A percentile compares a stretch with the other conserved stretches of the same genome.
Conservation (phyloP, 2,797 vertebrate species). For the Geotrypetes seraphini region DNA sequence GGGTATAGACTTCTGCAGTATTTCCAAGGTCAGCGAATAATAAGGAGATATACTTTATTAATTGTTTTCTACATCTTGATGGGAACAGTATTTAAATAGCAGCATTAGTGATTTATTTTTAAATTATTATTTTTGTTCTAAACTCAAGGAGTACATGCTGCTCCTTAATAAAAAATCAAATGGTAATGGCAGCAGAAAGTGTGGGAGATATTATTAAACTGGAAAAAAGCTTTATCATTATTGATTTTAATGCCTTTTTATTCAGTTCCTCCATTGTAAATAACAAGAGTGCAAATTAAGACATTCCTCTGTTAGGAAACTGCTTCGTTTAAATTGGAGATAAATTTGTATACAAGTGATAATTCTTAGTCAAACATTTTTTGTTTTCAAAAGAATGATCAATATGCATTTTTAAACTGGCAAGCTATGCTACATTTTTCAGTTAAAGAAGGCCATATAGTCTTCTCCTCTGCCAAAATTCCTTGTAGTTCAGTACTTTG, state of each 20-base stretch:
- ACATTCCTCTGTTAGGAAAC: conserved; percentile 6
- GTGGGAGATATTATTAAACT: conserved; percentile 22
- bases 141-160: conserved; percentile 13
- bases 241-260: conserved; percentile 22
- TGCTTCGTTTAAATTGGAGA: conserved; percentile 29
- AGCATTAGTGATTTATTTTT: conserved; percentile 22
- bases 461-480: neutral
- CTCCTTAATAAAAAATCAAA: conserved; percentile 21
- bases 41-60: too few species aligned
- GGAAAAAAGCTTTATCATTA: conserved; percentile 16
- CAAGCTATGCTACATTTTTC: neutral
- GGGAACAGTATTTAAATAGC: conserved; percentile 24
- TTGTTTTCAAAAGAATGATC: conserved; percentile 20
- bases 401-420: conserved; percentile 9
- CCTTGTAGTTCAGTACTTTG: neutral
- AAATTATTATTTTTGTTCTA: conserved; percentile 35
- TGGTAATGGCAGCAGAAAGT: conserved; percentile 4
- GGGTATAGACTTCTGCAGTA: conserved; percentile 10
- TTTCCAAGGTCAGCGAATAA: too few species aligned
- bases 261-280: conserved; percentile 29
- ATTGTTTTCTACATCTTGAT: conserved; percentile 13
- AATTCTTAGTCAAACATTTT: conserved; percentile 19
- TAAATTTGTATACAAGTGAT: conserved; percentile 13
- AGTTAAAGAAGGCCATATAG: neutral
- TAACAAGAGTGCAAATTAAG: conserved; percentile 31